Evolutionary conservation across 2,888 invertebrate species (phyloP), one percentile per base, ranked within the genome.

Genomic region (Scaptodrosophila latifasciaeformis): DNA sequence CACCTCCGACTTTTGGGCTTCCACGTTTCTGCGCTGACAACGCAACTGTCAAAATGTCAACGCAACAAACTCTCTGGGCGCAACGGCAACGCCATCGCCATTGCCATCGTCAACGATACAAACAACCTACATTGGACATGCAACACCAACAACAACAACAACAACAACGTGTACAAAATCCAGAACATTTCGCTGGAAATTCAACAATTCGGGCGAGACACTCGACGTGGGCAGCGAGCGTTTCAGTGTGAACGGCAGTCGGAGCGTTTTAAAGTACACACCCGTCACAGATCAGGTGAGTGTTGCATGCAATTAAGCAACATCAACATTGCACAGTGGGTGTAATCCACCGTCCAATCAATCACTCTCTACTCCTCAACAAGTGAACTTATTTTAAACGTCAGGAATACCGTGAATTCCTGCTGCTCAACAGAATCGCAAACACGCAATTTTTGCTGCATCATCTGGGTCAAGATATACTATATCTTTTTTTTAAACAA

Each of bases 141-240:
- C 40, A 50, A 40, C 51, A 53, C 31, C 44, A 30, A 21, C 46
- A 29, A 43, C 29, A 53, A 42, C 42, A 30, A 49, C 7, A 44
- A 21, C 10, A 5, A 48, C 9, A 47, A 48, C 18, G 40, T 18
- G 18, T 27, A 31, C 9, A 24, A 42, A 24, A 18, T 7, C 12
- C 6, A 92, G 93, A 74, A 92, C 91, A 82, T 96, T 96, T 88
- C 92, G 93, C 72, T 96, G 96, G 96, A 95, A 96, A 88, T 96
- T 96, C 88, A 96, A 96, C 89, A 95, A 95, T 88, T 95, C 95
- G 9, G 95, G 96, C 2, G 95, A 95, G 87, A 94, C 94, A 44
- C 87, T 94, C 63, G 94, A 95, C 87, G 92, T 95, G 54, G 92
- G 92, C 45, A 90, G 92, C 40, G 93, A 93, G 84, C 88, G 92